phyloP scores from a whole-genome alignment of 2,113 vertebrate species.

The Sialia sialis region DNA sequence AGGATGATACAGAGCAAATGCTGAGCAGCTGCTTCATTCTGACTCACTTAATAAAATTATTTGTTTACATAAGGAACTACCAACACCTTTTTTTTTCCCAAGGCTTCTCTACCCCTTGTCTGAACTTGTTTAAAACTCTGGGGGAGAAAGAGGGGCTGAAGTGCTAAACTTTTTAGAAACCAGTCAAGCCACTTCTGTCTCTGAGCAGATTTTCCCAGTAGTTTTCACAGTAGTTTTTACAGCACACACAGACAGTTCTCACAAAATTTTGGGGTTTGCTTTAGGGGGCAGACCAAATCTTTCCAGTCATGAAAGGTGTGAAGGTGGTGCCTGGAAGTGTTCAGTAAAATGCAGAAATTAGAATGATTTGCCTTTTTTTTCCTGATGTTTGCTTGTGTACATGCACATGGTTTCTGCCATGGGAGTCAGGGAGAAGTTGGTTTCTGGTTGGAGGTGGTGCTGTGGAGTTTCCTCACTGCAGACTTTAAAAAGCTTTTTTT shows the following conservation, averaged over 20 bases:
- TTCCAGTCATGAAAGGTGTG: accelerated
- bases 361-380: not conserved
- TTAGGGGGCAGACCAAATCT: not conserved
- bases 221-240: not conserved
- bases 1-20: conserved; percentile 46
- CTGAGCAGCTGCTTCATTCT: conserved; percentile 49
- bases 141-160: not conserved
- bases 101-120: not conserved
- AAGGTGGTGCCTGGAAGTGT: not conserved
- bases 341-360: not conserved
- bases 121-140: conserved; percentile 45
- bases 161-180: not conserved
- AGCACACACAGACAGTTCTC: not conserved
- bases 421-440: not conserved
- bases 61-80: conserved; percentile 46
- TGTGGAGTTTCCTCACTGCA: accelerated
- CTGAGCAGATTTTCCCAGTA: not conserved
- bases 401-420: accelerated
- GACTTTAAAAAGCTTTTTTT: too few species aligned
- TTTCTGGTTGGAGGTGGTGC: not conserved
- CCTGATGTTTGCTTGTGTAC: accelerated
- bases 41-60: conserved; percentile 46
- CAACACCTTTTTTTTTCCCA: not conserved
- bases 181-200: not conserved
- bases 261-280: not conserved